These are phyloP conservation scores for Epinephelus coioides DNA, from an alignment of 2,797 vertebrate species.

Conservation along the genomic window DNA sequence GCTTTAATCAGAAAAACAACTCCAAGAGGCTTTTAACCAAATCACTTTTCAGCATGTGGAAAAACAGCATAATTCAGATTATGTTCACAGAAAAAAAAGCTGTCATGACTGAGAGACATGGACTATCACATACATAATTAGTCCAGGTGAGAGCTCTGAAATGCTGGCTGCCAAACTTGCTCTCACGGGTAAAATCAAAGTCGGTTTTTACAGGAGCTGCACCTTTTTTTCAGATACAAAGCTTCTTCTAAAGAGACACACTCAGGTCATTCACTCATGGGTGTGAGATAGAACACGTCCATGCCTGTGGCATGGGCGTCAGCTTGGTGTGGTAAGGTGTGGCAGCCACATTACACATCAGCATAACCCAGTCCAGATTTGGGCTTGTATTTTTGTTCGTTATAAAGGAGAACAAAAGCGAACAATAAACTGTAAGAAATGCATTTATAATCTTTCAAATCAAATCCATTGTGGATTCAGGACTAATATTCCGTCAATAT, in stretches of 20 bases:
- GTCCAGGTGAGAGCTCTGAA: not conserved
- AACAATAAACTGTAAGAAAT: constrained; percentile 1
- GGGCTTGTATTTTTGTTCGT: not conserved
- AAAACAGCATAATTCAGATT: not conserved
- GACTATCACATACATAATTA: not conserved
- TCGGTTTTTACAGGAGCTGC: not conserved
- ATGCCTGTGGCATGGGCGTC: constrained; percentile 31
- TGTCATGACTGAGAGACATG: not conserved
- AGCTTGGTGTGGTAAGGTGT: not conserved
- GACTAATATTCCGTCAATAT: not conserved
- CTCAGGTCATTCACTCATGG: not conserved
- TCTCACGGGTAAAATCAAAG: not conserved
- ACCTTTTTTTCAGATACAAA: not conserved
- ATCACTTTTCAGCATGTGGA: constrained; percentile 30
- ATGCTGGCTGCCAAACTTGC: not conserved
- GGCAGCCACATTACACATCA: constrained; percentile 9
- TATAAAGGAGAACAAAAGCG: constrained; percentile 2
- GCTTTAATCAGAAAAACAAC: constrained; percentile 41
- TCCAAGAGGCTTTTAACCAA: constrained; percentile 35
- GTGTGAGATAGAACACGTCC: not conserved
- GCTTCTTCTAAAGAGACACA: constrained; percentile 1
- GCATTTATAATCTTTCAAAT: not conserved
- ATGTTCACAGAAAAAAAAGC: not conserved
- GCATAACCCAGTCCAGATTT: not conserved
- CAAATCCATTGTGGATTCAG: not conserved